Evolutionary conservation across 1,140 invertebrate species (phyloP), one percentile per base, ranked within the genome.

Genomic region (Laodelphax striatellus): DNA sequence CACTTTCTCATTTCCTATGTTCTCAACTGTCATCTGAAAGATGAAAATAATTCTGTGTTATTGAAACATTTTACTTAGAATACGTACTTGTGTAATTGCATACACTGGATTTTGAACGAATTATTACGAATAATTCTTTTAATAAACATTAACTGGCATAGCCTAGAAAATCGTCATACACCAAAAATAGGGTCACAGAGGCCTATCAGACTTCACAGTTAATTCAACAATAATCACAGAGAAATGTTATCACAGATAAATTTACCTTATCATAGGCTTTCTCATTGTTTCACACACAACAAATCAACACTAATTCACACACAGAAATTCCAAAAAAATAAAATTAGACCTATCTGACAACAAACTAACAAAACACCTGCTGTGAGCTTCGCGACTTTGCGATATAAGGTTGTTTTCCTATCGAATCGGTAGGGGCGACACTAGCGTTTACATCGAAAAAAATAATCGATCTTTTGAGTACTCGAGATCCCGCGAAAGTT

Each of bases 361-460:
- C 64, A 65, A 65, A 64, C 62, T 41, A 57, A 65, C 62, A 64
- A 65, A 65, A 65, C 65, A 66, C 65, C 65, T 66, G 65, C 65
- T 60, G 58, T 59, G 34, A 38, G 62, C 56, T 64, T 59, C 21
- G 58, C 61, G 57, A 59, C 52, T 62, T 62, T 16, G 58, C 61
- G 57, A 57, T 61, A 61, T 60, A 58, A 55, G 57, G 46, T 41
- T 60, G 56, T 60, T 63, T 65, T 58, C 63, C 14, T 44, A 53
- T 60, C 55, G 24, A 46, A 59, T 43, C 54, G 56, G 52, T 55
- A 61, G 58, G 60, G 21, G 57, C 57, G 57, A 52, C 54, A 61
- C 63, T 38, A 57, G 17, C 16, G 28, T 38, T 56, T 42, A 38
- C 6, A 6, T 21, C 14, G 41, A 38, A 38, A 41, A 56, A 41